These are phyloP conservation scores for Mionectes olivaceus DNA, from an alignment of 2,797 vertebrate species.

Conservation along the genomic window DNA sequence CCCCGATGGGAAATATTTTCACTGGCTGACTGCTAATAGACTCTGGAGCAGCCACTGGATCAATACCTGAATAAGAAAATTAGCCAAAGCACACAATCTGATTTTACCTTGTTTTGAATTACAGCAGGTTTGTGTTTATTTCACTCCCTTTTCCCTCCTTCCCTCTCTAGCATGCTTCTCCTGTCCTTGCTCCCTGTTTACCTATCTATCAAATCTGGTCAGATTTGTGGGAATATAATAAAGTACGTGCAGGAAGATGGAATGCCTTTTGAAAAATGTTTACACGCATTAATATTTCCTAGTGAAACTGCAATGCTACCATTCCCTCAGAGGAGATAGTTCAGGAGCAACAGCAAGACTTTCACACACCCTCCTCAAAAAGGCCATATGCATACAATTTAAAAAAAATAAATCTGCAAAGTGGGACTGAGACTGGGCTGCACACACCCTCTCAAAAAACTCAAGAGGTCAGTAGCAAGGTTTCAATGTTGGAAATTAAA, in stretches of 20 bases:
- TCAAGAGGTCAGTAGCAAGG: not conserved
- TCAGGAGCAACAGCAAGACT: not conserved
- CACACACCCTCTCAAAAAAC: not conserved
- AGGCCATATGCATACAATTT: not conserved
- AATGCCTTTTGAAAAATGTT: slow-evolving; percentile 70
- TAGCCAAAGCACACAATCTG: slow-evolving; percentile 80
- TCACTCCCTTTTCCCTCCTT: slow-evolving; percentile 23
- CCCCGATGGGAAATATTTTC: slow-evolving; percentile 83
- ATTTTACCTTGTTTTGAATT: slow-evolving; percentile 77
- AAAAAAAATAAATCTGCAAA: not conserved
- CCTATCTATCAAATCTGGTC: slow-evolving; percentile 70
- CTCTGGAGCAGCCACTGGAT: slow-evolving; percentile 80
- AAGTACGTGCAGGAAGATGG: slow-evolving; percentile 67
- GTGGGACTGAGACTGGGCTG: not conserved
- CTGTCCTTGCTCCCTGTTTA: slow-evolving; percentile 27
- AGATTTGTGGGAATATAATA: slow-evolving; percentile 69
- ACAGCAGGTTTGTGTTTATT: slow-evolving; percentile 67
- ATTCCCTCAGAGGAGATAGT: slow-evolving; percentile 1
- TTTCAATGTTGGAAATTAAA: not conserved
- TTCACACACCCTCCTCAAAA: not conserved
- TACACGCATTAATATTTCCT: slow-evolving; percentile 66
- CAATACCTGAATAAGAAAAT: slow-evolving; percentile 81
- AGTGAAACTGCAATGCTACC: slow-evolving; percentile 35
- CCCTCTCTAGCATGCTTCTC: slow-evolving; percentile 6
- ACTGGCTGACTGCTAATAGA: slow-evolving; percentile 85